These are phyloP conservation scores for zebrafish (Danio rerio) DNA, from an alignment of 2,113 vertebrate species.

Conservation along the genomic window DNA sequence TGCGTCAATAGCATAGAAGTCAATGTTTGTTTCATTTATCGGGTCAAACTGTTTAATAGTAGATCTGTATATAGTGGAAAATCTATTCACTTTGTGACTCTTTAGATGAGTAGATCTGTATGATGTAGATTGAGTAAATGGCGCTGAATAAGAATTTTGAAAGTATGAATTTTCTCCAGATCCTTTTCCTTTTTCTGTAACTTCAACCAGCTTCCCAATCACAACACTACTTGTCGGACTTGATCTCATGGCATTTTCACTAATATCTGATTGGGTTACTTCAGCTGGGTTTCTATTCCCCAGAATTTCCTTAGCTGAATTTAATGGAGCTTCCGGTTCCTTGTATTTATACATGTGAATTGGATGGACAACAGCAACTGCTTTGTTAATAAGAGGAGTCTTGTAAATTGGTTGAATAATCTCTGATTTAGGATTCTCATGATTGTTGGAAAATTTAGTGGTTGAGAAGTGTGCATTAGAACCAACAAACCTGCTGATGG, in stretches of 20 bases:
- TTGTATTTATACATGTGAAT: neutral
- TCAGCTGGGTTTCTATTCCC: neutral
- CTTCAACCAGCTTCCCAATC: neutral
- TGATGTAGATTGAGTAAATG: neutral
- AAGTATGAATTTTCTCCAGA: neutral
- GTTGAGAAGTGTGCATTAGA: neutral
- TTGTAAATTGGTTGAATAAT: neutral
- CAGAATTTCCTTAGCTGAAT: neutral
- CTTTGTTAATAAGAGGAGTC: neutral
- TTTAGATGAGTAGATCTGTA: neutral
- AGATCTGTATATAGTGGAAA: neutral
- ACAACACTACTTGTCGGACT: constrained; percentile 18
- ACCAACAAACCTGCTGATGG: neutral
- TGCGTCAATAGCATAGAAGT: neutral
- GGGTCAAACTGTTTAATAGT: neutral
- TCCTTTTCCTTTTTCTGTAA: neutral
- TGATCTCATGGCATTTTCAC: neutral
- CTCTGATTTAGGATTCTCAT: neutral
- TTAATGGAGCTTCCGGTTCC: neutral
- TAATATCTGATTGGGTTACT: neutral
- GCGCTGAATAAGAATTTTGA: neutral
- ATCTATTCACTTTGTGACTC: neutral
- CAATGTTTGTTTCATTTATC: neutral
- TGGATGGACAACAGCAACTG: neutral
- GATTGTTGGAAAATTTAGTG: neutral